A percentile compares a stretch with the other conserved stretches of the same genome.
Conservation (phyloP, 2,888 invertebrate genomes). For the Gerris lacustris region DNA sequence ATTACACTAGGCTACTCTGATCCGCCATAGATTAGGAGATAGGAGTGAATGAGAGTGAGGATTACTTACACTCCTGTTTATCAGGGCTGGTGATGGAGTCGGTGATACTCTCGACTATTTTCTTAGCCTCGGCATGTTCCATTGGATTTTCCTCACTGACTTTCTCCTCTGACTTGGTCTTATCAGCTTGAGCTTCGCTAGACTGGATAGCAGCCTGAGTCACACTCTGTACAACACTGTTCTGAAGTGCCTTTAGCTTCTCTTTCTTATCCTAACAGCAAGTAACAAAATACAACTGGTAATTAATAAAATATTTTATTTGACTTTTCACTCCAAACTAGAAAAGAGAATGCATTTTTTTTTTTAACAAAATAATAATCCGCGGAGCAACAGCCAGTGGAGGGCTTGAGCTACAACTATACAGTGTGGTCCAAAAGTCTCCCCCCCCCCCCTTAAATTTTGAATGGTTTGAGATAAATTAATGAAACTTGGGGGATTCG, state of each 20-base stretch:
- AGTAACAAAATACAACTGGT: not conserved
- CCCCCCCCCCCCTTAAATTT: too few species aligned
- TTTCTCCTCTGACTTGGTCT: conserved; percentile 38
- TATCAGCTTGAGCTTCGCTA: conserved; percentile 23
- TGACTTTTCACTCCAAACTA: not conserved
- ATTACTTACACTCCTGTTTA: conserved; percentile 54
- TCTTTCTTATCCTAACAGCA: conserved; percentile 25
- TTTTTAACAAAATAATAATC: too few species aligned
- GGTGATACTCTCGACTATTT: conserved; percentile 78
- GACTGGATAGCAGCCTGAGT: not conserved
- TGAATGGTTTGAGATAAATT: too few species aligned
- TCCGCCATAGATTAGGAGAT: too few species aligned
- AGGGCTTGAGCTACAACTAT: too few species aligned
- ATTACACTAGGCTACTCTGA: too few species aligned
- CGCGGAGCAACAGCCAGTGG: too few species aligned
- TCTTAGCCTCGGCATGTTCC: conserved; percentile 76
- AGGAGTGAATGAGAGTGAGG: conserved; percentile 24
- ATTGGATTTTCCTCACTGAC: conserved; percentile 36
- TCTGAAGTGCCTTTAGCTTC: not conserved
- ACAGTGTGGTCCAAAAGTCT: too few species aligned
- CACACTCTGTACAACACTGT: not conserved
- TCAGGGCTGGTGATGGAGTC: conserved; percentile 64
- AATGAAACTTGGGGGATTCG: too few species aligned
- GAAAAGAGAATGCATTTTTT: not conserved
- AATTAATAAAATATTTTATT: not conserved